Percentiles rank a stretch among this genome's conserved stretches.
These are phyloP conservation scores for Cardiocondyla obscurior DNA, from an alignment of 1,140 invertebrate species.

Conservation along the genomic window DNA sequence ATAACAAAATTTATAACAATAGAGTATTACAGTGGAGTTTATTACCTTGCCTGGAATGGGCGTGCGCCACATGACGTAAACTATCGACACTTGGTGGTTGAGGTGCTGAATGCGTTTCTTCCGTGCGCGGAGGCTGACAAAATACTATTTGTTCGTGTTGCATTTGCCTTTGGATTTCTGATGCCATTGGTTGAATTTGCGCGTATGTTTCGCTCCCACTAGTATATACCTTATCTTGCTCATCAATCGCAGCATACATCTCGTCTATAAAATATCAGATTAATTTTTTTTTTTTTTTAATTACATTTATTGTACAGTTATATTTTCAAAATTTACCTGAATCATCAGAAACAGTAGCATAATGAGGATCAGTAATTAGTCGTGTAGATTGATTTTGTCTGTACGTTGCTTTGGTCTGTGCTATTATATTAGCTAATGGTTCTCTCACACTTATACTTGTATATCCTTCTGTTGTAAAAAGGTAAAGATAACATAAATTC, in stretches of 20 bases:
- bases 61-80: slow-evolving; percentile 86
- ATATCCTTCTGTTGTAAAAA: slow-evolving; percentile 88
- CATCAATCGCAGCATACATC: slow-evolving; percentile 95
- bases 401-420: slow-evolving; percentile 84
- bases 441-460: slow-evolving; percentile 95
- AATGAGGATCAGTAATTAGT: slow-evolving; percentile 88
- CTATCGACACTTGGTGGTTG: slow-evolving; percentile 86
- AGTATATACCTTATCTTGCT: slow-evolving; percentile 89
- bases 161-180: slow-evolving; percentile 83
- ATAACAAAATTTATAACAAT: too few relatives aligned
- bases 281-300: background rate
- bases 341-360: slow-evolving; percentile 93
- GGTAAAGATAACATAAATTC: background rate
- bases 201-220: slow-evolving; percentile 95
- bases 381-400: slow-evolving; percentile 82
- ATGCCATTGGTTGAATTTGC: slow-evolving; percentile 89
- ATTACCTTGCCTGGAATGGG: slow-evolving; percentile 89
- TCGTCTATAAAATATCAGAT: slow-evolving; percentile 87
- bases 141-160: slow-evolving; percentile 81
- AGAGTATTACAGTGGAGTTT: background rate
- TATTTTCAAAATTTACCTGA: slow-evolving; percentile 86
- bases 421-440: slow-evolving; percentile 90
- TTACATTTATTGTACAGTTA: background rate
- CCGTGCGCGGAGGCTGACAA: slow-evolving; percentile 65
- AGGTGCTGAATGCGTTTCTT: slow-evolving; percentile 81